A percentile compares a stretch with the other conserved stretches of the same genome.
Conservation (phyloP, 2,113 vertebrate species). For the Dasyprocta punctata region DNA sequence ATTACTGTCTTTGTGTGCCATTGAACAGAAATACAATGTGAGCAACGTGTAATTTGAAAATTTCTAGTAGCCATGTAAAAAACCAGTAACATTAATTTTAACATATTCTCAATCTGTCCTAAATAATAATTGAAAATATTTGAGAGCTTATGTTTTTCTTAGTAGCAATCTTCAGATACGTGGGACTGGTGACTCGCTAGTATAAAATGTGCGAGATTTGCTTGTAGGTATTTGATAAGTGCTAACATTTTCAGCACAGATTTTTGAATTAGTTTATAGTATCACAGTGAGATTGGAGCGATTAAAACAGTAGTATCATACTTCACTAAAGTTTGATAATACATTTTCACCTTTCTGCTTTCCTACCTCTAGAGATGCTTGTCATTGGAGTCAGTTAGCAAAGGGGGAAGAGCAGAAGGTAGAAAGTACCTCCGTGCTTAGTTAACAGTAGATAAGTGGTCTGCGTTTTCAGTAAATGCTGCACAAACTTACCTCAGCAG, state of each 20-base stretch:
- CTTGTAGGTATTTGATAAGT: not conserved
- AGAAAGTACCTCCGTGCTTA: not conserved
- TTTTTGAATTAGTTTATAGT: slow-evolving; percentile 19
- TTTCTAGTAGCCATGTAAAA: not conserved
- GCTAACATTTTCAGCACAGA: not conserved
- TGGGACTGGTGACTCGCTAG: not conserved
- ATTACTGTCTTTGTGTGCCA: not conserved
- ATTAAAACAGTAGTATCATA: not conserved
- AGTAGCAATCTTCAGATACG: not conserved
- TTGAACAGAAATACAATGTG: not conserved
- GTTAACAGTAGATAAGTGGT: not conserved
- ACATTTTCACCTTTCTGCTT: not conserved
- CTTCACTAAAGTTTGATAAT: not conserved
- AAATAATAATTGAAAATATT: not conserved
- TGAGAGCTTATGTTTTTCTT: not conserved
- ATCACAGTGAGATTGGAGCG: not conserved
- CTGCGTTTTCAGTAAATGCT: not conserved
- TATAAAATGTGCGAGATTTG: not conserved
- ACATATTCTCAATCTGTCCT: not conserved
- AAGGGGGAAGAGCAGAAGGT: not conserved
- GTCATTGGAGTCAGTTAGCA: slow-evolving; percentile 17
- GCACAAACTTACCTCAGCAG: not conserved
- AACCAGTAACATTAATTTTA: slow-evolving; percentile 33
- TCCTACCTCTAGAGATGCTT: not conserved
- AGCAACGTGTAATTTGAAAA: not conserved